A percentile compares a stretch with the other conserved stretches of the same genome.
Evolutionary conservation across 2,797 vertebrate species (phyloP).

Genomic region (Eleutherodactylus coqui): DNA sequence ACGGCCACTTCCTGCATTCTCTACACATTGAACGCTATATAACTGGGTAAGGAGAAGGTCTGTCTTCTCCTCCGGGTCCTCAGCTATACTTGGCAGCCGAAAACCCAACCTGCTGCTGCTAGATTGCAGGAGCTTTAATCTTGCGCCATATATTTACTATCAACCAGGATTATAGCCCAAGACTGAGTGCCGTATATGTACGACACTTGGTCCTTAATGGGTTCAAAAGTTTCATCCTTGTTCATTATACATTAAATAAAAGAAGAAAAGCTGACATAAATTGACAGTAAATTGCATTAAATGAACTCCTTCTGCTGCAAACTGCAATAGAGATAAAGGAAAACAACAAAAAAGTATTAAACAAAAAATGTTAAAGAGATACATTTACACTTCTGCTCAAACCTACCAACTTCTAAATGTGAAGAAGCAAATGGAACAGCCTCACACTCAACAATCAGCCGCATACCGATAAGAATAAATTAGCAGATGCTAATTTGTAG

Average conservation of each 20-base stretch:
- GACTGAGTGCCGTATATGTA: too few relatives aligned
- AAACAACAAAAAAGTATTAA: background rate
- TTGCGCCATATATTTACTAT: too few relatives aligned
- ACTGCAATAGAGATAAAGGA: background rate
- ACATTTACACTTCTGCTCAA: background rate
- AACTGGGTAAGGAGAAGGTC: too few relatives aligned
- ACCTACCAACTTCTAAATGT: background rate
- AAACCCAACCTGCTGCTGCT: too few relatives aligned
- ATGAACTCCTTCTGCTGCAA: background rate
- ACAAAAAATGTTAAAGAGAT: background rate
- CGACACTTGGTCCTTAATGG: too few relatives aligned
- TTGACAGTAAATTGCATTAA: too few relatives aligned
- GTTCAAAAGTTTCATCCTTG: background rate
- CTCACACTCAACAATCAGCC: conserved; percentile 4
- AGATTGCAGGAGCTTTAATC: too few relatives aligned
- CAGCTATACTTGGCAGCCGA: too few relatives aligned
- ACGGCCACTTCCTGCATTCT: too few relatives aligned
- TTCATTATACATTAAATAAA: background rate
- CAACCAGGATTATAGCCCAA: too few relatives aligned
- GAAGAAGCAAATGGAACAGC: conserved; percentile 25
- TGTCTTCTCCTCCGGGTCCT: too few relatives aligned
- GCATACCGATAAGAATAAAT: conserved; percentile 59
- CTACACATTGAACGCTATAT: too few relatives aligned
- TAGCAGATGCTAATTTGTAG: conserved; percentile 63
- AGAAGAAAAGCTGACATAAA: background rate